These are phyloP conservation scores for Drosophila simulans DNA, from an alignment of 1,140 invertebrate genomes.

Conservation along the genomic window DNA sequence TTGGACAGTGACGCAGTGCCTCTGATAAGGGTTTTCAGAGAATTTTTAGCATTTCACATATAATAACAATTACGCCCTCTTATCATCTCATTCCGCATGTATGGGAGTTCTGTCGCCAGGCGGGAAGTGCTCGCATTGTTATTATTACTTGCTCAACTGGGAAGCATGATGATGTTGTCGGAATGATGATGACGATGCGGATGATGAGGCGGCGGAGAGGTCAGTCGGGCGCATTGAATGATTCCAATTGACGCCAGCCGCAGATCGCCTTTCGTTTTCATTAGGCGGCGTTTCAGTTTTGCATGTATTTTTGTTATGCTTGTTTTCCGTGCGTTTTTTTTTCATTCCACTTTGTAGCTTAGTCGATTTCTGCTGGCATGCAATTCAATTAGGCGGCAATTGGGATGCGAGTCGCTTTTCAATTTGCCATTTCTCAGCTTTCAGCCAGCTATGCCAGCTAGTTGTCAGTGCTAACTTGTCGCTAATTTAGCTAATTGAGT, in stretches of 20 bases:
- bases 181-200: slow-evolving; percentile 33
- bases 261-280: slow-evolving; percentile 71
- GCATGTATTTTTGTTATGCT: slow-evolving; percentile 21
- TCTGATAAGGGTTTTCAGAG: slow-evolving; percentile 50
- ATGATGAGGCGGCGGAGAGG: slow-evolving; percentile 35
- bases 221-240: slow-evolving; percentile 49
- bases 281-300: slow-evolving; percentile 37
- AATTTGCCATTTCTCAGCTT: slow-evolving; percentile 49
- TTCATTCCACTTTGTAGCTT: no score
- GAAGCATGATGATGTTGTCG: slow-evolving; percentile 15
- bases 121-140: slow-evolving; percentile 19
- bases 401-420: slow-evolving; percentile 66
- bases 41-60: slow-evolving; percentile 51
- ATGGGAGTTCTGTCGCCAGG: slow-evolving; percentile 33
- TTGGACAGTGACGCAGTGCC: slow-evolving; percentile 52
- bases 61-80: slow-evolving; percentile 67
- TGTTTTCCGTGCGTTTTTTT: slow-evolving; percentile 25
- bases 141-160: slow-evolving; percentile 3
- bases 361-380: slow-evolving; percentile 56
- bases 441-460: slow-evolving; percentile 20
- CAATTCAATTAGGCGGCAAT: slow-evolving; percentile 74
- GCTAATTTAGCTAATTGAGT: slow-evolving; percentile 77
- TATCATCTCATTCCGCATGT: slow-evolving; percentile 56
- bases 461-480: slow-evolving; percentile 64
- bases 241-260: slow-evolving; percentile 44